These are phyloP conservation scores for Drosophila tani DNA, from an alignment of 1,140 invertebrate species.

Conservation along the genomic window DNA sequence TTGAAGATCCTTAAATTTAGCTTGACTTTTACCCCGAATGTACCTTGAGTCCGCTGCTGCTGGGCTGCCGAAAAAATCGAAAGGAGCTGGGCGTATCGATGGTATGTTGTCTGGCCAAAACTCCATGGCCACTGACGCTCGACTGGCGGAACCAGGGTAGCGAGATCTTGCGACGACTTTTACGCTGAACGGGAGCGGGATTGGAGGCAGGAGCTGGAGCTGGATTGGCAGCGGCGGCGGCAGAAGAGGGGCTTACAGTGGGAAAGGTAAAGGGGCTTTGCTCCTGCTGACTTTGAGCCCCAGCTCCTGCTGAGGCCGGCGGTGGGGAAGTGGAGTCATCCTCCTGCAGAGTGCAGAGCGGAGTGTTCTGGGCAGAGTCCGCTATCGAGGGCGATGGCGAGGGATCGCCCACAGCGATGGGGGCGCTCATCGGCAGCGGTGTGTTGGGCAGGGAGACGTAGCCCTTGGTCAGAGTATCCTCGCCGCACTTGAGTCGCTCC, in stretches of 20 bases:
- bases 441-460: conserved; percentile 65
- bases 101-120: conserved; percentile 93
- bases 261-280: conserved; percentile 78
- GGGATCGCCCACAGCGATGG: conserved; percentile 72
- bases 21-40: background rate
- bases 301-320: conserved; percentile 42
- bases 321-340: conserved; percentile 69
- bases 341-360: conserved; percentile 70
- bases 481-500: conserved; percentile 58
- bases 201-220: conserved; percentile 76
- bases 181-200: conserved; percentile 85
- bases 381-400: conserved; percentile 75
- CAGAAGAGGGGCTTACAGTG: conserved; percentile 42
- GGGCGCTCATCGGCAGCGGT: conserved; percentile 59
- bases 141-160: conserved; percentile 94
- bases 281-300: conserved; percentile 35
- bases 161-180: conserved; percentile 93
- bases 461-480: conserved; percentile 14
- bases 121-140: conserved; percentile 89
- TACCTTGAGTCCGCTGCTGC: conserved; percentile 85
- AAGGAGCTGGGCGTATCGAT: conserved; percentile 95
- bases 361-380: conserved; percentile 71
- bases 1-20: background rate
- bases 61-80: conserved; percentile 85
- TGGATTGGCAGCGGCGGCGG: conserved; percentile 81